Evolutionary conservation across 2,113 vertebrate species (phyloP).

Genomic region (Alethe diademata): DNA sequence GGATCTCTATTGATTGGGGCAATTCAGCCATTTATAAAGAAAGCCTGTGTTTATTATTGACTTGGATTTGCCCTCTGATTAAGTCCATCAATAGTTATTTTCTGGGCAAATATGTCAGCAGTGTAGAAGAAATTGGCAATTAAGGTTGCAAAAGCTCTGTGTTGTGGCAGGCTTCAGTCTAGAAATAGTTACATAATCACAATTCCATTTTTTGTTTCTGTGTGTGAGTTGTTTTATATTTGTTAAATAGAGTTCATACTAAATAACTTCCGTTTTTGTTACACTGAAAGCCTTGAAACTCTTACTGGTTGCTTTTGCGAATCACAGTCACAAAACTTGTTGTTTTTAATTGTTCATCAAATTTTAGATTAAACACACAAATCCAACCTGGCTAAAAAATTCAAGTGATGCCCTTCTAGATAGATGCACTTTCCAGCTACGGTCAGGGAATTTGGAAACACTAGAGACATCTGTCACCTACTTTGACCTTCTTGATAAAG

Average conservation of each 20-base stretch:
- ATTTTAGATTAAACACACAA: neutral
- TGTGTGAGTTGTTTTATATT: neutral
- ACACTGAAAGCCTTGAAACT: neutral
- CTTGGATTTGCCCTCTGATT: neutral
- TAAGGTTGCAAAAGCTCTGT: neutral
- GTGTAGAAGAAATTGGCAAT: neutral
- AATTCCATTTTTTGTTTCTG: neutral
- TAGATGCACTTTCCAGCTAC: neutral
- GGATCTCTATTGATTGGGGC: conserved; percentile 57
- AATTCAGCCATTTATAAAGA: neutral
- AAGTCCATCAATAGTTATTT: neutral
- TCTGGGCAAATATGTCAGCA: neutral
- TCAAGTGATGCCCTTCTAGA: neutral
- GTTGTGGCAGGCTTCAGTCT: neutral
- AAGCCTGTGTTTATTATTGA: neutral
- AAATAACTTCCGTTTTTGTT: neutral
- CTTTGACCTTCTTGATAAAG: neutral
- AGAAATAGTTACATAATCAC: neutral
- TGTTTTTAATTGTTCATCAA: neutral
- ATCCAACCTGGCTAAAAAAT: neutral
- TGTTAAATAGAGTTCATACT: neutral
- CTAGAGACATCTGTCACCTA: neutral
- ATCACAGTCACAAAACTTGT: neutral
- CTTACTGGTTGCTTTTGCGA: neutral
- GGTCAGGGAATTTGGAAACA: neutral